These are phyloP conservation scores for Lochmaea crataegi DNA, from an alignment of 2,888 invertebrate species.

Conservation along the genomic window DNA sequence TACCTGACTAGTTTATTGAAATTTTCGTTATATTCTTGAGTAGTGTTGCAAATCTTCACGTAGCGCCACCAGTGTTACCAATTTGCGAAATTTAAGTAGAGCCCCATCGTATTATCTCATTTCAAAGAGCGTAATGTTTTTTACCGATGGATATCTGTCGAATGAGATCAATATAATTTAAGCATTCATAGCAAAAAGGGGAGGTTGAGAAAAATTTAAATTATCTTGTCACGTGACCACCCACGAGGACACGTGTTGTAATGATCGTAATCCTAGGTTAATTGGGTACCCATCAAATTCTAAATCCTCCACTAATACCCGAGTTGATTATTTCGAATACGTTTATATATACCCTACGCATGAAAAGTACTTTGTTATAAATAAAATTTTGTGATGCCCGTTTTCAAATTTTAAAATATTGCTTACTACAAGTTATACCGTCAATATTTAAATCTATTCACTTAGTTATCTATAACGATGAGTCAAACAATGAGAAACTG, in stretches of 20 bases:
- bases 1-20: no score
- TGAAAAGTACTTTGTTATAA: background rate
- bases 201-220: conserved; percentile 32
- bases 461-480: no score
- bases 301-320: conserved; percentile 40
- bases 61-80: no score
- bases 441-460: no score
- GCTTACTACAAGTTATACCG: no score
- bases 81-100: no score
- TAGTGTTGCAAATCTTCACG: no score
- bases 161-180: conserved; percentile 43
- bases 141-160: conserved; percentile 18
- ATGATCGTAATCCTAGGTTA: conserved; percentile 61
- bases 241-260: conserved; percentile 58
- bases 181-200: conserved; percentile 47
- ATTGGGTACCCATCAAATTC: conserved; percentile 54
- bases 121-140: background rate
- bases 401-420: no score
- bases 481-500: no score
- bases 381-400: background rate
- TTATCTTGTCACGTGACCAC: conserved; percentile 60
- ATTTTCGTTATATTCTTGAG: no score
- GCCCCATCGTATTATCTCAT: background rate
- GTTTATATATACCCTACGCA: background rate
- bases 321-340: conserved; percentile 35